Evolutionary conservation across 2,888 invertebrate species (phyloP).

Genomic region (Pristionchus exspectatus): DNA sequence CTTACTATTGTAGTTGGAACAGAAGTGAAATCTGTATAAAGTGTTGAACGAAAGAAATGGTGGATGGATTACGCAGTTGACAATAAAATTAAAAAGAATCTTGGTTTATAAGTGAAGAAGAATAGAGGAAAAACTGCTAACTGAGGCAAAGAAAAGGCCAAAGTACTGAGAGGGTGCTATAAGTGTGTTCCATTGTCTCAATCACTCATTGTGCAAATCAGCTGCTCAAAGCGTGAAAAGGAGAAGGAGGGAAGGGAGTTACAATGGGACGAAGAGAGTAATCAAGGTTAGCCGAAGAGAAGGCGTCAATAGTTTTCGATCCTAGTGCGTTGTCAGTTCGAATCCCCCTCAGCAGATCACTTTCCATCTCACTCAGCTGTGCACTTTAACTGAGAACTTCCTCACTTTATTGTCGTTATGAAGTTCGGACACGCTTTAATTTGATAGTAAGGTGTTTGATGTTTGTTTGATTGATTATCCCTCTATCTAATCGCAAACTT

Average conservation of each 20-base stretch:
- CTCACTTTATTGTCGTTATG: background rate
- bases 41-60: background rate
- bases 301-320: conserved; percentile 7
- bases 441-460: background rate
- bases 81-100: no score
- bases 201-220: conserved; percentile 12
- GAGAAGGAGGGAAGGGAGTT: conserved; percentile 17
- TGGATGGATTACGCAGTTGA: background rate
- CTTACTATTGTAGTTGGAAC: conserved; percentile 26
- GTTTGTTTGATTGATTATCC: no score
- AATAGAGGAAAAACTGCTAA: no score
- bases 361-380: background rate
- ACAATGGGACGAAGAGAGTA: conserved; percentile 4
- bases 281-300: background rate
- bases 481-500: background rate
- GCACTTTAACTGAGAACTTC: background rate
- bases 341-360: background rate
- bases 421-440: background rate
- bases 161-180: background rate
- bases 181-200: background rate
- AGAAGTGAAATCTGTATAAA: conserved; percentile 40
- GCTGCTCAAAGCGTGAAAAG: background rate
- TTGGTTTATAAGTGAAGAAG: no score
- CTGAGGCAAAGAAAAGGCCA: no score
- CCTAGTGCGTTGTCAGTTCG: conserved; percentile 4